Percentiles rank a stretch among this genome's conserved stretches.
Conservation (phyloP, 2,113 vertebrate species). For the Prinia subflava region DNA sequence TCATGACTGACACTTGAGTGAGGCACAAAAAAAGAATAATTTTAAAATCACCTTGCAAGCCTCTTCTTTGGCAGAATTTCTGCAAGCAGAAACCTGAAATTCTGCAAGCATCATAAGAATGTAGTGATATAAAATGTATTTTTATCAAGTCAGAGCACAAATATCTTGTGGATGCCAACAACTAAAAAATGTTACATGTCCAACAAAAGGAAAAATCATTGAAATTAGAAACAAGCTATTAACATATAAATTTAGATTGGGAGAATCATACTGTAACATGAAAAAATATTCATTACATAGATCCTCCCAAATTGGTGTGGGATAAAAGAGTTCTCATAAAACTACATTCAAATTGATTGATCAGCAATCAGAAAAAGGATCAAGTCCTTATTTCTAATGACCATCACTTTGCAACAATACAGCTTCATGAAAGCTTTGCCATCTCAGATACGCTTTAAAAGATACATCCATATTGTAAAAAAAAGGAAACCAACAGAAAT, state of each 20-base stretch:
- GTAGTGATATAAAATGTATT: neutral
- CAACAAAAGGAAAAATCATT: neutral
- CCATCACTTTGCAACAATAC: neutral
- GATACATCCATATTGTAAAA: neutral
- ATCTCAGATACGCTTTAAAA: neutral
- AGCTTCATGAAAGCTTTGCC: neutral
- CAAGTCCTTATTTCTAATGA: neutral
- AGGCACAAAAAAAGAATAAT: neutral
- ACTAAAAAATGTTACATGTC: neutral
- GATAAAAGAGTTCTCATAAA: neutral
- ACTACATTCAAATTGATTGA: neutral
- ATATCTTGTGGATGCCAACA: neutral
- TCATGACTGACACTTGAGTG: neutral
- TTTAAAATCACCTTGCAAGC: neutral
- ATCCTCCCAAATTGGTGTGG: neutral
- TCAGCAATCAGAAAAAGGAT: neutral
- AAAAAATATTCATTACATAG: neutral
- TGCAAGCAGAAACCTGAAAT: neutral
- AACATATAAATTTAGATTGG: neutral
- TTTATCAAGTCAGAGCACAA: neutral
- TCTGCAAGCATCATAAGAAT: neutral
- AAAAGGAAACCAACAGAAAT: neutral
- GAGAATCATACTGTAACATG: neutral
- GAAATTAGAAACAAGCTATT: neutral
- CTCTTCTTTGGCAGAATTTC: neutral